Evolutionary conservation across 2,888 invertebrate species (phyloP).

Genomic region (Allophyes oxyacanthae): DNA sequence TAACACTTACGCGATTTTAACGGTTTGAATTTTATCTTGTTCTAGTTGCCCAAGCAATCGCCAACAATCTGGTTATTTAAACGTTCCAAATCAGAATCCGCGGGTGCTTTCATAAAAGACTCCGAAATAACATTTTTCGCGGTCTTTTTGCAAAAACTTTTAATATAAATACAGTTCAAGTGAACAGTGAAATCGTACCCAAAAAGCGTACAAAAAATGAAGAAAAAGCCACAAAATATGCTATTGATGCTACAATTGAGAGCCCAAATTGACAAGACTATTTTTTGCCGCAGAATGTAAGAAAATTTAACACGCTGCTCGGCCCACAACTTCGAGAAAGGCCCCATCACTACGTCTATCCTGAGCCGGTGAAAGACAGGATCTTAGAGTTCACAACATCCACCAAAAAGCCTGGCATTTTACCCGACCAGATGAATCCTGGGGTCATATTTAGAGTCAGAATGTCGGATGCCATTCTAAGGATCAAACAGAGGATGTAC

Average conservation of each 20-base stretch:
- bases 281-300: constrained; percentile 74
- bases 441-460: constrained; percentile 83
- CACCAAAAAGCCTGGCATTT: constrained; percentile 77
- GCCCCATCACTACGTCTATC: constrained; percentile 83
- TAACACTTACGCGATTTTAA: background rate
- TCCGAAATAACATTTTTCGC: background rate
- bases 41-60: constrained; percentile 2
- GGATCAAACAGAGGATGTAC: constrained; percentile 85
- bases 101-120: constrained; percentile 6
- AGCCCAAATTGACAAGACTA: constrained; percentile 52
- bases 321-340: constrained; percentile 81
- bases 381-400: constrained; percentile 78
- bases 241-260: constrained; percentile 24
- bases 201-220: background rate
- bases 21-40: constrained; percentile 2
- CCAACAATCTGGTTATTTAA: background rate
- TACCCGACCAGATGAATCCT: constrained; percentile 85
- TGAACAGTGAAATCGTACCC: constrained; percentile 11
- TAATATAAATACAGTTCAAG: background rate
- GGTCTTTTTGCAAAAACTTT: background rate
- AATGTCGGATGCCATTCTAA: constrained; percentile 84
- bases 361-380: constrained; percentile 81
- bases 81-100: background rate
- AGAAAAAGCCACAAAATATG: constrained; percentile 2
- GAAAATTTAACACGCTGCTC: constrained; percentile 71